phyloP scores from a whole-genome alignment of 1,140 invertebrate species.

The Diploscapter pachys region DNA sequence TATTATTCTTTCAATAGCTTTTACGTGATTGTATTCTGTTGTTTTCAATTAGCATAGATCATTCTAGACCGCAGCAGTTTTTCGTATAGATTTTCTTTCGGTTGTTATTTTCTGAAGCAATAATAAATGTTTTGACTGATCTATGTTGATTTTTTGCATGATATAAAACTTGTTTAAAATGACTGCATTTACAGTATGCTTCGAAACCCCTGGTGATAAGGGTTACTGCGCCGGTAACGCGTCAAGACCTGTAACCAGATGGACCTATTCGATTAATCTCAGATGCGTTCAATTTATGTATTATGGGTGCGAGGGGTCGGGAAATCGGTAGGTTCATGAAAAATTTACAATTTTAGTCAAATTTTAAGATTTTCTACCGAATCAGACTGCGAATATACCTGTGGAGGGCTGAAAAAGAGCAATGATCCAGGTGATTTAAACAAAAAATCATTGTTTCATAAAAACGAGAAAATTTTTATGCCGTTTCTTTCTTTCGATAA shows the following conservation, averaged over 20 bases:
- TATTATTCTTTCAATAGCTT: too few relatives aligned
- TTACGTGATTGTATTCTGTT: too few relatives aligned
- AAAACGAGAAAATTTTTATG: background rate
- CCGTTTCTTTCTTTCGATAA: too few relatives aligned
- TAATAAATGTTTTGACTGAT: too few relatives aligned
- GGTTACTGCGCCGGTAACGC: conserved; percentile 36
- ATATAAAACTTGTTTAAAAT: too few relatives aligned
- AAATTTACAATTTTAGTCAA: background rate
- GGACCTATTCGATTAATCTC: conserved; percentile 52
- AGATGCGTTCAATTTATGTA: conserved; percentile 59
- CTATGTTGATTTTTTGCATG: too few relatives aligned
- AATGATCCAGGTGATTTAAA: conserved; percentile 42
- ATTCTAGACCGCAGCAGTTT: too few relatives aligned
- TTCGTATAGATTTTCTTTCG: too few relatives aligned
- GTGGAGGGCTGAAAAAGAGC: conserved; percentile 35
- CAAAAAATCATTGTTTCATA: conserved; percentile 5
- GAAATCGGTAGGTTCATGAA: conserved; percentile 44
- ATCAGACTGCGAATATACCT: conserved; percentile 37
- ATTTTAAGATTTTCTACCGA: conserved; percentile 45
- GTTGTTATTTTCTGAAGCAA: too few relatives aligned
- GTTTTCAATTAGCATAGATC: too few relatives aligned
- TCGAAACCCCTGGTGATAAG: conserved; percentile 25
- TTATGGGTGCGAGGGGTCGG: conserved; percentile 60
- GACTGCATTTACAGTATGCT: conserved; percentile 38
- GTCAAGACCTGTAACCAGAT: conserved; percentile 49